phyloP scores from a whole-genome alignment of 2,113 vertebrate genomes.

The Pimephales promelas region DNA sequence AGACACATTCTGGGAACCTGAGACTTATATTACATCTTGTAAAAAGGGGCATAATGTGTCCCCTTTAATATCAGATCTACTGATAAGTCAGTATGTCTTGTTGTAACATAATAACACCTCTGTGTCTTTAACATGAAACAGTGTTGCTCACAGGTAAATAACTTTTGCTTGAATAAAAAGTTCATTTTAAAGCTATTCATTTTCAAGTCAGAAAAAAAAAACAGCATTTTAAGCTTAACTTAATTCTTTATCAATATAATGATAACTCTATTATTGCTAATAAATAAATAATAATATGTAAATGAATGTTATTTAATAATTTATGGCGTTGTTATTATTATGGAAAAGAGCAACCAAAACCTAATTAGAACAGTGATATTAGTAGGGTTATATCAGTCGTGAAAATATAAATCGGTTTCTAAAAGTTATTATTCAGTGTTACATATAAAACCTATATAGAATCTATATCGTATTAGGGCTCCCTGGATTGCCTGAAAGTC shows the following conservation, averaged over 20 bases:
- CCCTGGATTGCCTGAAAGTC: not conserved
- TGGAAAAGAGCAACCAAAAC: not conserved
- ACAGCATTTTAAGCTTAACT: not conserved
- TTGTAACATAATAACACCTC: not conserved
- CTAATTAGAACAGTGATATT: not conserved
- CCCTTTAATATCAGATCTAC: not conserved
- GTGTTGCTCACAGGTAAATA: not conserved
- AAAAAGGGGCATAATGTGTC: too few species aligned
- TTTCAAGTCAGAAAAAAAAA: not conserved
- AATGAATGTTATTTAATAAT: not conserved
- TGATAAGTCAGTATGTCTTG: not conserved
- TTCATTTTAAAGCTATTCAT: not conserved
- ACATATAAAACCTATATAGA: not conserved
- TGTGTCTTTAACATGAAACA: not conserved
- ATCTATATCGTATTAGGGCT: not conserved
- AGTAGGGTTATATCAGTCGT: not conserved
- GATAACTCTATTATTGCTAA: too few species aligned
- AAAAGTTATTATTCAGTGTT: not conserved
- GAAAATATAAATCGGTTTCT: not conserved
- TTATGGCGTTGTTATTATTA: not conserved
- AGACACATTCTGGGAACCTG: too few species aligned
- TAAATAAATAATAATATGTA: not conserved
- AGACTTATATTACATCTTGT: too few species aligned
- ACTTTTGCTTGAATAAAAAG: not conserved
- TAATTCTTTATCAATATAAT: too few species aligned